Evolutionary conservation across 2,113 vertebrate species (phyloP).

Genomic region (Arenaria interpres): DNA sequence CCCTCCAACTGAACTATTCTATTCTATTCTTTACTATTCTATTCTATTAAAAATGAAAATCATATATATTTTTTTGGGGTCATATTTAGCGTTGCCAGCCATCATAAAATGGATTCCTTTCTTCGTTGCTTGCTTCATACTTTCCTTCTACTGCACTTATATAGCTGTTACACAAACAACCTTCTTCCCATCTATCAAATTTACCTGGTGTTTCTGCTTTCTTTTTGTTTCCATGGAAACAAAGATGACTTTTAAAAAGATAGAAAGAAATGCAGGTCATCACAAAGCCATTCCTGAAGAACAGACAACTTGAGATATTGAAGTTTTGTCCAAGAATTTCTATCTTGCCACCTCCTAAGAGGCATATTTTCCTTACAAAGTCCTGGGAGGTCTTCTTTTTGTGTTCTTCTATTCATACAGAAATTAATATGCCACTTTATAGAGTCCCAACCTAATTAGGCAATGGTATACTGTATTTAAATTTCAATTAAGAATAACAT

Average conservation of each 20-base stretch:
- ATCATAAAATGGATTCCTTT: not conserved
- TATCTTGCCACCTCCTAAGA: not conserved
- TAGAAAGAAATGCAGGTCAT: not conserved
- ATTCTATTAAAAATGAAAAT: not conserved
- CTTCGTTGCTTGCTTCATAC: not conserved
- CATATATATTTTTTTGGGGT: not conserved
- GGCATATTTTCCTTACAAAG: not conserved
- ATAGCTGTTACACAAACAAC: not conserved
- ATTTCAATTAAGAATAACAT: not conserved
- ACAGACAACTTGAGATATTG: not conserved
- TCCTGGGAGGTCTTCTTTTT: not conserved
- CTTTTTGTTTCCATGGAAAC: slow-evolving; percentile 30
- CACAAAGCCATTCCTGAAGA: not conserved
- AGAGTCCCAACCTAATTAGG: not conserved
- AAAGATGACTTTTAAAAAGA: not conserved
- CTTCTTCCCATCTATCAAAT: not conserved
- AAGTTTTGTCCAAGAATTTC: not conserved
- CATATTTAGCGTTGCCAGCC: not conserved
- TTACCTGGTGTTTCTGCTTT: not conserved
- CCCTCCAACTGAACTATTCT: not conserved
- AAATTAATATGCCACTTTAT: not conserved
- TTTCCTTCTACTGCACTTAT: not conserved
- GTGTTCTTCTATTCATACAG: not conserved
- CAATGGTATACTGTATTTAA: not conserved
- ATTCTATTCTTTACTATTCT: too few relatives aligned